Evolutionary conservation across 1,140 invertebrate genomes (phyloP), one percentile per base, ranked within the genome.

Genomic region (Drosophila seguyi): DNA sequence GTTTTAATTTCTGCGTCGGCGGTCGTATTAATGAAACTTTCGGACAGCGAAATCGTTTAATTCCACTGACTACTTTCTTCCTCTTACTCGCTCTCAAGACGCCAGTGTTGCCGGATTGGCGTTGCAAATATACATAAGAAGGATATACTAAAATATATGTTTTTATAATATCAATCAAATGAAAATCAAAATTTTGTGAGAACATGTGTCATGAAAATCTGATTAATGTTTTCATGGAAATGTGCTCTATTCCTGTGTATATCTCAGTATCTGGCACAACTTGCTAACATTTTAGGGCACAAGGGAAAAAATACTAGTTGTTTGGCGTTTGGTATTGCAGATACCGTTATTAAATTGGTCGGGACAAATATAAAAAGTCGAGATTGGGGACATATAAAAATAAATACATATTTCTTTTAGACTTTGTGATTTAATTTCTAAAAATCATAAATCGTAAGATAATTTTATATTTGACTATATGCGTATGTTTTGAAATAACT

Each of bases 11-110:
- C 48, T 77, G 84, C 85, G 68, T 78, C 75, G 75, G 88, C 80
- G 77, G 85, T 90, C 81, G 78, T 88, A 71, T 85, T 75, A 81
- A 66, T 81, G 38, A 88, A 90, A 85, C 81, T 90, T 74, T 90
- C 77, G 77, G 84, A 81, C 84, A 88, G 85, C 86, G 56, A 65
- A 69, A 69, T 86, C 76, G 87, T 59, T 76, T 75, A 78, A 73
- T 90, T 84, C 85, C 84, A 83, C 84, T 80, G 84, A 74, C 80
- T 11, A 41, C 31, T n/a, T 25, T 27, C 62, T 68, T 65, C 44
- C 36, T 68, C 61, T 36, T 22, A 29, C 31, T 63, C 27, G 68
- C 52, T 53, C 16, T 53, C 50, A 53, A 55, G 31, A 14, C 14
- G 13, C 20, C 20, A 38, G 20, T 55, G 52, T 55, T 34, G 25